Percentiles rank a stretch among this genome's conserved stretches.
Conservation (phyloP, 2,888 invertebrate species). For the Notodonta ziczac region DNA sequence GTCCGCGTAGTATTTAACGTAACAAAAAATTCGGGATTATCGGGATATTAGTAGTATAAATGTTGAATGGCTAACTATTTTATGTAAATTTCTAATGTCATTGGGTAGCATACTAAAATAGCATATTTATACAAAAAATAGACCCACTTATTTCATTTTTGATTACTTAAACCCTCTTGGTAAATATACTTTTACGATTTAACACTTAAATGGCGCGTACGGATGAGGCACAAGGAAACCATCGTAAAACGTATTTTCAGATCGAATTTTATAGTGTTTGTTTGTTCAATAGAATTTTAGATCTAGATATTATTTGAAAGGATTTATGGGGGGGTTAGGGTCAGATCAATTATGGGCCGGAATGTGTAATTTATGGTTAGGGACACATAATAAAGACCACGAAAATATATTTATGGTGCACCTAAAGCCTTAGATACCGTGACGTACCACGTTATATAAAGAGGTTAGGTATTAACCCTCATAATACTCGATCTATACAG, state of each 20-base stretch:
- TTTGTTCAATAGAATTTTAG: slow-evolving; percentile 16
- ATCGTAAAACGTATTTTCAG: slow-evolving; percentile 44
- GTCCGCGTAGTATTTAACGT: too few species aligned
- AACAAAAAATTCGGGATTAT: too few species aligned
- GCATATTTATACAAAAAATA: background rate
- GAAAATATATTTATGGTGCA: background rate
- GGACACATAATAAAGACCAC: background rate
- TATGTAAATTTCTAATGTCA: too few species aligned
- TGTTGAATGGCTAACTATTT: too few species aligned
- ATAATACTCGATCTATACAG: too few species aligned
- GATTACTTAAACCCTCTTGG: slow-evolving; percentile 34
- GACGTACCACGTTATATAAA: too few species aligned
- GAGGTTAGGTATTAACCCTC: too few species aligned
- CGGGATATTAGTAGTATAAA: too few species aligned
- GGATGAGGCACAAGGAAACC: slow-evolving; percentile 31
- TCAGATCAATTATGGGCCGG: background rate
- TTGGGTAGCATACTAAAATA: too few species aligned
- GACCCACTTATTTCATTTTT: background rate
- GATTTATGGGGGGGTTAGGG: background rate
- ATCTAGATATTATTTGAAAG: background rate
- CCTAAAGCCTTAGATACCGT: too few species aligned
- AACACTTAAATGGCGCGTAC: slow-evolving; percentile 43
- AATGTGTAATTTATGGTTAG: background rate
- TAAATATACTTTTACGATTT: slow-evolving; percentile 44
- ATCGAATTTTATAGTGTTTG: slow-evolving; percentile 37